Percentiles rank a stretch among this genome's conserved stretches.
Conservation (phyloP, 1,140 invertebrate species). For the Venturia canescens region DNA sequence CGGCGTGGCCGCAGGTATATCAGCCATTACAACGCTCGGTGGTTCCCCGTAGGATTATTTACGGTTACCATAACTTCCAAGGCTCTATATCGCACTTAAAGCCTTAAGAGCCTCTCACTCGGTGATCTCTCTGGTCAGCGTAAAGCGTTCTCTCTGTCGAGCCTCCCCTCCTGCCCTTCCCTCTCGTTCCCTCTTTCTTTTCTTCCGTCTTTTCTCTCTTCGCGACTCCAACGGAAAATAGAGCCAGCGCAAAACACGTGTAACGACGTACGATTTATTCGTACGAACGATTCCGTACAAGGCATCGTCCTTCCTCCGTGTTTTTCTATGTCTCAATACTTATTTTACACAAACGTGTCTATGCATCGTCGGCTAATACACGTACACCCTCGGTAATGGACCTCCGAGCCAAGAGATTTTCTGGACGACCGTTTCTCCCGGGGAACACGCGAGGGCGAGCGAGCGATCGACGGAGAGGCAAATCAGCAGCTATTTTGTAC, state of each 20-base stretch:
- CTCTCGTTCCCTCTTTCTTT: too few species aligned
- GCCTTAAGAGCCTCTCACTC: slow-evolving; percentile 56
- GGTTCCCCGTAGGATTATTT: slow-evolving; percentile 67
- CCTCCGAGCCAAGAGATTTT: slow-evolving; percentile 11
- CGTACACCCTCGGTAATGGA: not conserved
- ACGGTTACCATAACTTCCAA: slow-evolving; percentile 71
- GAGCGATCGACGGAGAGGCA: not conserved
- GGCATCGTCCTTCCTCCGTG: slow-evolving; percentile 31
- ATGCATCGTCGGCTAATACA: slow-evolving; percentile 1
- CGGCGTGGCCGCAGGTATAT: slow-evolving; percentile 52
- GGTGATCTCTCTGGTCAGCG: slow-evolving; percentile 36
- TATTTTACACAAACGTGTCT: not conserved
- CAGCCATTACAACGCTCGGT: slow-evolving; percentile 61
- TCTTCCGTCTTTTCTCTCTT: not conserved
- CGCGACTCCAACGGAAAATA: slow-evolving; percentile 26
- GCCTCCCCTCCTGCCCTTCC: not conserved
- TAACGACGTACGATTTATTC: slow-evolving; percentile 66
- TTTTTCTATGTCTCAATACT: not conserved
- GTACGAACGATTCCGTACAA: slow-evolving; percentile 58
- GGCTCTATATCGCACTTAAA: slow-evolving; percentile 65
- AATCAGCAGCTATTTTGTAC: not conserved
- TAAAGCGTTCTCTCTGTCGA: slow-evolving; percentile 1
- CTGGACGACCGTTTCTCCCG: not conserved
- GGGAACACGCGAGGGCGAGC: slow-evolving; percentile 5
- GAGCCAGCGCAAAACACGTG: slow-evolving; percentile 52